A percentile compares a stretch with the other conserved stretches of the same genome.
Conservation (phyloP, 64 coral and sea anemone genomes). For the Hydrozoanthus tunicans region DNA sequence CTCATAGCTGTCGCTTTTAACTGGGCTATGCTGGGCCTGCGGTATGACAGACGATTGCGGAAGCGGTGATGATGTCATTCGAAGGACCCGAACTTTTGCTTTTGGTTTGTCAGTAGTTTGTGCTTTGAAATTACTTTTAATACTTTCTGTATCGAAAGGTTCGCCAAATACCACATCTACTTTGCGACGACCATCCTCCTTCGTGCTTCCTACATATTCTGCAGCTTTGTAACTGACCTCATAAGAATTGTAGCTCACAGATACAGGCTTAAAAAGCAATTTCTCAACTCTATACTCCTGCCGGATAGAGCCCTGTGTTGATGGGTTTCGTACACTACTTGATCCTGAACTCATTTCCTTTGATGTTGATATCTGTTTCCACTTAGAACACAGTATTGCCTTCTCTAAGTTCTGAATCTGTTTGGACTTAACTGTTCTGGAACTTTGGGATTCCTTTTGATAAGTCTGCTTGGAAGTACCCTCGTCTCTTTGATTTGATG, state of each 20-base stretch:
- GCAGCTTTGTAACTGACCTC: background rate
- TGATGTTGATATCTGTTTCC: background rate
- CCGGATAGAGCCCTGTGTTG: background rate
- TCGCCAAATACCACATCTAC: background rate
- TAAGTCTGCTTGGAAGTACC: background rate
- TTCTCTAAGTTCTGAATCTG: background rate
- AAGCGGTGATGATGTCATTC: conserved; percentile 37
- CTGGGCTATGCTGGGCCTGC: background rate
- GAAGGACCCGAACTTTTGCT: conserved; percentile 22
- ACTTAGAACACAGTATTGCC: background rate
- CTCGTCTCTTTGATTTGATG: background rate
- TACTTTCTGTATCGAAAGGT: background rate
- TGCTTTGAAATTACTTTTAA: background rate
- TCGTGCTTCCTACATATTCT: background rate
- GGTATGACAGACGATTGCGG: background rate
- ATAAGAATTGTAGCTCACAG: conserved; percentile 21
- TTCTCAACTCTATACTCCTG: background rate
- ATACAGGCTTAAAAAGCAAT: conserved; percentile 18
- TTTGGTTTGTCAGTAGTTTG: background rate
- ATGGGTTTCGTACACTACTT: background rate
- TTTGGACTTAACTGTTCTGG: background rate
- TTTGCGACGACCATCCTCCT: background rate
- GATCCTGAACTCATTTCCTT: background rate
- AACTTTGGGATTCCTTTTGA: background rate
- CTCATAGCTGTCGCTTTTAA: background rate